Conservation (phyloP, 1,140 invertebrate species). For the Acromyrmex heyeri region DNA sequence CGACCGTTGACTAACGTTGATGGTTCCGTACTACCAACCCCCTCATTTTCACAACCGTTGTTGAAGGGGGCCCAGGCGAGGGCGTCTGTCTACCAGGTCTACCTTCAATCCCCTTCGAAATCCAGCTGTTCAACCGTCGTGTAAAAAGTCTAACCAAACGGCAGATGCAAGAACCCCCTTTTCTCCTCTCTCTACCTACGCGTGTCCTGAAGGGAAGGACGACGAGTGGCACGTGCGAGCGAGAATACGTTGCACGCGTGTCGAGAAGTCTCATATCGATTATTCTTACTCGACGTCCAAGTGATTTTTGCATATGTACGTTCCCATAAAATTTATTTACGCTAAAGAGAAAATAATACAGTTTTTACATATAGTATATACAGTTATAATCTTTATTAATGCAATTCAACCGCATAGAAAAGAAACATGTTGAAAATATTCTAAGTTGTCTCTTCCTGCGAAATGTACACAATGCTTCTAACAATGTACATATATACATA, state of each 20-base stretch:
- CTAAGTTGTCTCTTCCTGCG: neutral
- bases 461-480: neutral
- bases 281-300: neutral
- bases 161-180: conserved; percentile 32
- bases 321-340: conserved; percentile 25
- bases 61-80: conserved; percentile 44
- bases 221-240: conserved; percentile 37
- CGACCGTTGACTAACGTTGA: conserved; percentile 66
- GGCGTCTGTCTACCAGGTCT: conserved; percentile 38
- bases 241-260: neutral
- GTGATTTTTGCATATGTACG: neutral
- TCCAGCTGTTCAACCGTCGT: conserved; percentile 40
- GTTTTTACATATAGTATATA: neutral
- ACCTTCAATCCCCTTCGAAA: conserved; percentile 24
- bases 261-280: neutral
- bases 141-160: conserved; percentile 16
- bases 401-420: neutral
- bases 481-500: neutral
- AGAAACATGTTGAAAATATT: neutral
- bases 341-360: neutral
- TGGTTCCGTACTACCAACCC: conserved; percentile 51
- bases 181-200: conserved; percentile 5
- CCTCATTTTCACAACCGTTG: conserved; percentile 58
- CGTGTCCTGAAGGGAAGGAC: conserved; percentile 24
- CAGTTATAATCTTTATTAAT: neutral